phyloP scores from a whole-genome alignment of 30 jellyfish, hydroid and myxozoan genomes.

The Chrysaora quinquecirrha region DNA sequence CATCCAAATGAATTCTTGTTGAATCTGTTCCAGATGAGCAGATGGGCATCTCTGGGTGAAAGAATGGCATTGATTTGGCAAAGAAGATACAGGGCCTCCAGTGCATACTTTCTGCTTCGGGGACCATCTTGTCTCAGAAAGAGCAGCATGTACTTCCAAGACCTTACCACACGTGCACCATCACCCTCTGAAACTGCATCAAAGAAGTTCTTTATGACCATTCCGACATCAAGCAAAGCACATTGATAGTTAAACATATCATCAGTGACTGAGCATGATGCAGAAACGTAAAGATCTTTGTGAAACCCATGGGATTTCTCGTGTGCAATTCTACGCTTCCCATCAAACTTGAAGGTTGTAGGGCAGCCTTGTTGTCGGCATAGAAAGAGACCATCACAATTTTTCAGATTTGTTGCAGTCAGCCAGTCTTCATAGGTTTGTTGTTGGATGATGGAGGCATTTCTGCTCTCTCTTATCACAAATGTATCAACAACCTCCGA shows the following conservation, averaged over 20 bases:
- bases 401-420: no score
- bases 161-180: constrained; percentile 32
- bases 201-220: constrained; percentile 24
- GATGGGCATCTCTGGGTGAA: constrained; percentile 35
- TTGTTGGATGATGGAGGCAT: no score
- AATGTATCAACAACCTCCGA: no score
- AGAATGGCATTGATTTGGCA: constrained; percentile 35
- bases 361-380: background rate
- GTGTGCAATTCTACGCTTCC: background rate
- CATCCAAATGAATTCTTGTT: constrained; percentile 17
- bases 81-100: constrained; percentile 35
- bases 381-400: no score
- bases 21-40: constrained; percentile 45
- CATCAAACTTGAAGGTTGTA: background rate
- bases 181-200: constrained; percentile 52
- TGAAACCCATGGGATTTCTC: background rate
- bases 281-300: background rate
- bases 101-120: constrained; percentile 39
- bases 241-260: constrained; percentile 6
- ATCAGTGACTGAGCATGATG: background rate
- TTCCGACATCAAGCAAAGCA: constrained; percentile 40
- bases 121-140: constrained; percentile 34
- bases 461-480: no score
- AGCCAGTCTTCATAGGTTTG: no score
- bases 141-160: constrained; percentile 48